Evolutionary conservation across 2,888 invertebrate genomes (phyloP).

Genomic region (Agrilus cyanescens): DNA sequence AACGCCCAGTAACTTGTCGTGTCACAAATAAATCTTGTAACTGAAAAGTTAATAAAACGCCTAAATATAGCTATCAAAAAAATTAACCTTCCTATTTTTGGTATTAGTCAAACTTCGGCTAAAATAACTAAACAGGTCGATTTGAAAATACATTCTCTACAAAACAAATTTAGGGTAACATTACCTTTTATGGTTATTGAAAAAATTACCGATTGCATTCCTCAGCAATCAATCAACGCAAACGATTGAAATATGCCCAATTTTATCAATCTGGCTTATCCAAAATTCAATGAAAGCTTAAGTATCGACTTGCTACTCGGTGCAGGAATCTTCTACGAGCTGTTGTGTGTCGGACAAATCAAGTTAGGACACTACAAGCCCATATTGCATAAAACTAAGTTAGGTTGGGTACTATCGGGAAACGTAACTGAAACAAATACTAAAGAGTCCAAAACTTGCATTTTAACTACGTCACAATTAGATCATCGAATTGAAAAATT

Average conservation of each 20-base stretch:
- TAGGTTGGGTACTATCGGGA: no score
- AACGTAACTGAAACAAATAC: no score
- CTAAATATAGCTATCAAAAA: no score
- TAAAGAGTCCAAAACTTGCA: no score
- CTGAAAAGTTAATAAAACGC: no score
- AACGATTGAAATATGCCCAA: not conserved
- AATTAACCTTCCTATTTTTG: conserved; percentile 2
- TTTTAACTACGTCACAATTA: no score
- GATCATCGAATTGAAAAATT: no score
- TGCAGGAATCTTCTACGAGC: conserved; percentile 12
- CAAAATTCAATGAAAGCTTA: conserved; percentile 9
- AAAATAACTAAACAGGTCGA: not conserved
- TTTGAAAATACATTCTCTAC: conserved; percentile 4
- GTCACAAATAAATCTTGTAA: no score
- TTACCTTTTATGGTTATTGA: conserved; percentile 11
- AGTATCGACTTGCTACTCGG: conserved; percentile 15
- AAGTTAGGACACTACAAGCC: no score
- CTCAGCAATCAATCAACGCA: not conserved
- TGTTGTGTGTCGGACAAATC: no score
- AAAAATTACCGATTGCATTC: conserved; percentile 11
- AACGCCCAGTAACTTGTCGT: no score
- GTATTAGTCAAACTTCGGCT: not conserved
- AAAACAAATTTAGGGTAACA: conserved; percentile 8
- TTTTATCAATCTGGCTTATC: conserved; percentile 12
- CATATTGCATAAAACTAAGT: no score